Evolutionary conservation across 2,888 invertebrate species (phyloP), one percentile per base, ranked within the genome.

Genomic region (Eupithecia tripunctaria): DNA sequence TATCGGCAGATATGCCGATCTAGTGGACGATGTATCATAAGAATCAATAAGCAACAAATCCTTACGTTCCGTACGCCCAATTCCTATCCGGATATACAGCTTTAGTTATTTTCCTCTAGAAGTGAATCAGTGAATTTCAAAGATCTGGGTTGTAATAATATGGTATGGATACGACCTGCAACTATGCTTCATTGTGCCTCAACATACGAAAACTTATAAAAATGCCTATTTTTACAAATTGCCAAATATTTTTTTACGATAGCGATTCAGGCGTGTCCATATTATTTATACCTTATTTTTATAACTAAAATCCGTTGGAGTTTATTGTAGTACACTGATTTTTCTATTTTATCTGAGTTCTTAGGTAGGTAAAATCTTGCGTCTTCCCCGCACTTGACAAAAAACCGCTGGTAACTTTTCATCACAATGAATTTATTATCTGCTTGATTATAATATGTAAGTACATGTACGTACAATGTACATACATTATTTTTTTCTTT

Each of bases 381-480:
- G 80, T 80, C 79, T 81, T 79, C 78, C 78, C 80, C 79, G 80
- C 83, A 81, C 80, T 78, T 60, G 75, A 60, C 43, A 18, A 29
- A 27, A 29, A 60, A 60, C 18, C 18, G 60, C 29, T 60, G 21
- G 2, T 21, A 51, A 2, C 15, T 60, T 29, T 29, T 60, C 60
- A 60, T 60, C 60, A 29, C 60, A 60, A 29, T 27, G 29, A 60
- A 27, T 29, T 29, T 29, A 18, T 60, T n/a, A n/a, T n/a, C n/a
- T n/a, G n/a, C n/a, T n/a, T n/a, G n/a, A n/a, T n/a, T n/a, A n/a
- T n/a, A n/a, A n/a, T n/a, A n/a, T n/a, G n/a, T n/a, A n/a, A n/a
- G n/a, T n/a, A n/a, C n/a, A n/a, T n/a, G n/a, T n/a, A n/a, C n/a
- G n/a, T n/a, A n/a, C n/a, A n/a, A n/a, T n/a, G n/a, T n/a, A n/a